Evolutionary conservation across 2,797 vertebrate species (phyloP).

Genomic region (Crocodylus rhombifer): DNA sequence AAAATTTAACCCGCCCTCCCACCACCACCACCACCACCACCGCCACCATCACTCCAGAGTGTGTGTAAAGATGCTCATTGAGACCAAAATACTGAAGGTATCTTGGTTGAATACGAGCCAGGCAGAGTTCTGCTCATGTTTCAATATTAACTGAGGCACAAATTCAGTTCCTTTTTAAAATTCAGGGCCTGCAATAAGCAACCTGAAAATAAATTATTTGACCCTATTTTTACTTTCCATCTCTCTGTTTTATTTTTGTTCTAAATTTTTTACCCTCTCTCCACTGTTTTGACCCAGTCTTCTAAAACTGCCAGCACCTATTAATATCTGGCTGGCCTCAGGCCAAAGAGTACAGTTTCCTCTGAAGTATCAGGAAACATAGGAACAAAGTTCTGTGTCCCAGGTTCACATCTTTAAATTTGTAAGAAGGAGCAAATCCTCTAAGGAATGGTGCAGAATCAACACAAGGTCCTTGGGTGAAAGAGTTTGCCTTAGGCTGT

Average conservation of each 20-base stretch:
- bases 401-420: background rate
- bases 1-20: too few relatives aligned
- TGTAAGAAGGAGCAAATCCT: constrained; percentile 14
- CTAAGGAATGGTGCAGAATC: background rate
- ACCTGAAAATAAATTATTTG: background rate
- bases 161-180: background rate
- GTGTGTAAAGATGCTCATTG: background rate
- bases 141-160: background rate
- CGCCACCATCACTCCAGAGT: too few relatives aligned
- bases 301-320: background rate
- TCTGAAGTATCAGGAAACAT: background rate
- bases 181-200: accelerated
- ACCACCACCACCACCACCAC: too few relatives aligned
- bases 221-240: accelerated
- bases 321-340: constrained; percentile 8
- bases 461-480: background rate
- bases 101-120: background rate
- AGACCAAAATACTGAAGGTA: background rate
- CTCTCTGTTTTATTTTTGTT: background rate
- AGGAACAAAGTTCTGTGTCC: background rate
- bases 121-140: background rate
- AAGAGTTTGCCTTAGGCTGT: constrained; percentile 42
- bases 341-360: background rate
- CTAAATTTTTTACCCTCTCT: background rate
- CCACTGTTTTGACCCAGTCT: accelerated